Evolutionary conservation across 2,797 vertebrate genomes (phyloP).

Genomic region (Microhierax caerulescens): DNA sequence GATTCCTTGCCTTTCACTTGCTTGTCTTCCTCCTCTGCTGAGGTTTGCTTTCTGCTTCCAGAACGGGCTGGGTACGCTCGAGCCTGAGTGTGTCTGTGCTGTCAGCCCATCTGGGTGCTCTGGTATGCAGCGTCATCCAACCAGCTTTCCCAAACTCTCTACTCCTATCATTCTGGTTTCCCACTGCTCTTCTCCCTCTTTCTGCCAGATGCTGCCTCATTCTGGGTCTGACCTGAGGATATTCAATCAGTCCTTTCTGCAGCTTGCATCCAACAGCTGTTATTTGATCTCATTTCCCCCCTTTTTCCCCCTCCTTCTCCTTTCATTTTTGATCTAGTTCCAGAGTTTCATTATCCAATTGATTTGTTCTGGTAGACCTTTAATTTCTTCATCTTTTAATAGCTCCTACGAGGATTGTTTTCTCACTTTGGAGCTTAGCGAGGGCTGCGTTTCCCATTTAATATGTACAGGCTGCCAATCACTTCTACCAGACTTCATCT

Average conservation of each 20-base stretch:
- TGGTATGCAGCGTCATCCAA: background rate
- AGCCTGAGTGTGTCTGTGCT: background rate
- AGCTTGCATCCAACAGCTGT: slow-evolving; percentile 17
- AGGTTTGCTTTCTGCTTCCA: background rate
- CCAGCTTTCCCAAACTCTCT: background rate
- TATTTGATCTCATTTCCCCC: background rate
- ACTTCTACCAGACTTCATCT: background rate
- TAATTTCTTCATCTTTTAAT: slow-evolving; percentile 40
- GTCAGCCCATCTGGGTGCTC: background rate
- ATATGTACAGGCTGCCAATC: background rate
- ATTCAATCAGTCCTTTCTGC: slow-evolving; percentile 7
- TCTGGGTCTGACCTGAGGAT: background rate
- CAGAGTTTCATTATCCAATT: slow-evolving; percentile 38
- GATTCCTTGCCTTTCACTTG: background rate
- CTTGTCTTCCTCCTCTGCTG: background rate
- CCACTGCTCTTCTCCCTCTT: background rate
- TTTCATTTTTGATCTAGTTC: slow-evolving; percentile 35
- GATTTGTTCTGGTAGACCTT: slow-evolving; percentile 13
- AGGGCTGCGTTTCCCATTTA: background rate
- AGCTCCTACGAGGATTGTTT: slow-evolving; percentile 11
- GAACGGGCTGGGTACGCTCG: background rate
- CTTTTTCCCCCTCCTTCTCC: background rate
- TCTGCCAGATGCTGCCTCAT: slow-evolving; percentile 23
- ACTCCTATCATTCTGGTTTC: background rate
- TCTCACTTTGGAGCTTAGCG: slow-evolving; percentile 18